Evolutionary conservation across 2,888 invertebrate species (phyloP).

Genomic region (Nomada ruficornis): DNA sequence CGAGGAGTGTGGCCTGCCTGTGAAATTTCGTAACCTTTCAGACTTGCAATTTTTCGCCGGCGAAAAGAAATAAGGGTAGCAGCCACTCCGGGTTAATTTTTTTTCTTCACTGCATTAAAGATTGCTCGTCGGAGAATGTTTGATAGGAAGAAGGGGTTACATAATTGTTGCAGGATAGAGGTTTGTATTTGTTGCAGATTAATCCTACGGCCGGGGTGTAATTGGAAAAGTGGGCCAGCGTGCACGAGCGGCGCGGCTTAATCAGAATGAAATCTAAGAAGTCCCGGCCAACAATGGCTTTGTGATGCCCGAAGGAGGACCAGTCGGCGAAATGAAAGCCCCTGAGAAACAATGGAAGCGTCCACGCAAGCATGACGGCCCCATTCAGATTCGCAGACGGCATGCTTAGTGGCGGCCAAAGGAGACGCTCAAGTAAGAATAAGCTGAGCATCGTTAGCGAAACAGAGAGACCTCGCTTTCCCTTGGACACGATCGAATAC

Average conservation of each 20-base stretch:
- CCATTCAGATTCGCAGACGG: constrained; percentile 69
- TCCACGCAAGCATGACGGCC: constrained; percentile 74
- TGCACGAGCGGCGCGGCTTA: constrained; percentile 51
- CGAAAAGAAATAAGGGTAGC: background rate
- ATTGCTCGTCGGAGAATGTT: background rate
- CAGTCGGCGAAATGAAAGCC: constrained; percentile 70
- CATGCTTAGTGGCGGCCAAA: constrained; percentile 68
- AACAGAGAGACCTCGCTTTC: background rate
- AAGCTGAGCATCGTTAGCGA: constrained; percentile 32
- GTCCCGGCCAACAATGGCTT: constrained; percentile 59
- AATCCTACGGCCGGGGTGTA: constrained; percentile 30
- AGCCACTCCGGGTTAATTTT: background rate
- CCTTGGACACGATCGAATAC: constrained; percentile 13
- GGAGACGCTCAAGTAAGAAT: constrained; percentile 68
- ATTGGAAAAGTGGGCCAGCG: constrained; percentile 57
- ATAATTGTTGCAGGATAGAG: constrained; percentile 18
- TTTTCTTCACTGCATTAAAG: background rate
- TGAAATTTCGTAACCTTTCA: background rate
- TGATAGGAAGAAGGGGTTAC: background rate
- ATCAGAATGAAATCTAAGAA: constrained; percentile 71
- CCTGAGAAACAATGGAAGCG: constrained; percentile 72
- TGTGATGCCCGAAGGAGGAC: constrained; percentile 61
- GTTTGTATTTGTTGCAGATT: constrained; percentile 62
- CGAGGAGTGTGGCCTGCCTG: constrained; percentile 4
- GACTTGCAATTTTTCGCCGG: background rate